phyloP scores from a whole-genome alignment of 2,113 vertebrate species.

The Saguinus imperator region DNA sequence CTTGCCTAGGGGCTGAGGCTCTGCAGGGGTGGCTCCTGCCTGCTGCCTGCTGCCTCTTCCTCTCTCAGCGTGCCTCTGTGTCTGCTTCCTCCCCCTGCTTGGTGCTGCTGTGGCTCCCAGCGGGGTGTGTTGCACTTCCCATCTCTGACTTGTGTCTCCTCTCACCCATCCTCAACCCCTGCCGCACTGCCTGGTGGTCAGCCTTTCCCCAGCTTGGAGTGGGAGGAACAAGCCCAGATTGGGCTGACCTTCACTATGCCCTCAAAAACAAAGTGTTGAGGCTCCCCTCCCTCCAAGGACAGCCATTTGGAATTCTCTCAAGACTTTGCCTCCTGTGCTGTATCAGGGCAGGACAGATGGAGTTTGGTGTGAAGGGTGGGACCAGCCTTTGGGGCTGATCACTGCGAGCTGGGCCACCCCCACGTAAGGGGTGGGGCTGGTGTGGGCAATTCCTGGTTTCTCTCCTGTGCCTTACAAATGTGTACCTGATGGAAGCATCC shows the following conservation, averaged over 20 bases:
- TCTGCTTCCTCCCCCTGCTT: background rate
- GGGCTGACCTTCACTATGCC: background rate
- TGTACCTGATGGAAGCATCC: background rate
- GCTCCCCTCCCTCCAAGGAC: background rate
- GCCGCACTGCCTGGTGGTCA: background rate
- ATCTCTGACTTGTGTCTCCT: background rate
- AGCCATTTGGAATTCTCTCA: background rate
- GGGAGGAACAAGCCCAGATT: background rate
- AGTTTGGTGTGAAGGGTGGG: background rate
- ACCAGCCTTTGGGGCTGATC: background rate
- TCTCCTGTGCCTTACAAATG: background rate
- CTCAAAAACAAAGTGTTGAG: background rate
- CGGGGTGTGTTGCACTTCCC: background rate
- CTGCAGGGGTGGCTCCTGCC: background rate
- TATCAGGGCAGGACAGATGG: background rate
- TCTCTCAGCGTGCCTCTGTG: background rate
- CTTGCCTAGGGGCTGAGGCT: background rate
- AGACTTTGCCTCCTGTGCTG: background rate
- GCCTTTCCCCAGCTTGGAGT: background rate
- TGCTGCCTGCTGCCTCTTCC: background rate
- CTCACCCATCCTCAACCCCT: background rate
- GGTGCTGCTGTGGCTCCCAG: background rate
- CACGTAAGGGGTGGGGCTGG: background rate
- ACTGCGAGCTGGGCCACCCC: background rate
- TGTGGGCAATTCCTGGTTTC: background rate